Evolutionary conservation across 2,113 vertebrate species (phyloP).

Genomic region (Neodontobutis hainanensis): DNA sequence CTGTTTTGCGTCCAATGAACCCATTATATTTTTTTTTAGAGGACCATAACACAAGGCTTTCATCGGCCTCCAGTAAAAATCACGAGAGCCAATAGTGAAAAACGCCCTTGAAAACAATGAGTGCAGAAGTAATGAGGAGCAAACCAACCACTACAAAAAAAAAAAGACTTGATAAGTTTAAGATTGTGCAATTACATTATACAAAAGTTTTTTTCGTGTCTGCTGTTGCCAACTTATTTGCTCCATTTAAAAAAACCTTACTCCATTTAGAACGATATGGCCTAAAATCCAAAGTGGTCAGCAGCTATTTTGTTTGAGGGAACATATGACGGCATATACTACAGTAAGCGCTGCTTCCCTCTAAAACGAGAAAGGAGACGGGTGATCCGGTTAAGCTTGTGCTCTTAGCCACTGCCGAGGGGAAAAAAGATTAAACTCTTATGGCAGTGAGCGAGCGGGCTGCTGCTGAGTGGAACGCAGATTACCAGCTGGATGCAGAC

Average conservation of each 20-base stretch:
- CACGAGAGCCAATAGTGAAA: conserved; percentile 26
- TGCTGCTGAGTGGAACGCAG: conserved; percentile 54
- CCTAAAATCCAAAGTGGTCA: conserved; percentile 37
- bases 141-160: background rate
- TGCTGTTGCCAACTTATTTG: background rate
- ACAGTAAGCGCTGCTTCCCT: conserved; percentile 54
- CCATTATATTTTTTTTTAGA: background rate
- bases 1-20: background rate
- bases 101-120: conserved; percentile 34
- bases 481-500: conserved; percentile 60
- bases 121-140: conserved; percentile 16
- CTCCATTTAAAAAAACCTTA: conserved; percentile 20
- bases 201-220: too few relatives aligned
- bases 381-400: conserved; percentile 65
- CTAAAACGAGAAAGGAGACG: conserved; percentile 62
- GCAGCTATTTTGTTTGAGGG: conserved; percentile 46
- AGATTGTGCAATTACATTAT: too few relatives aligned
- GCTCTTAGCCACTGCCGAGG: conserved; percentile 64
- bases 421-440: conserved; percentile 66
- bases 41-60: conserved; percentile 23
- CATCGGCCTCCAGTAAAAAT: conserved; percentile 18
- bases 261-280: conserved; percentile 36
- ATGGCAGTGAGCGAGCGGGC: conserved; percentile 54
- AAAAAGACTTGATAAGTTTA: background rate
- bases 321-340: conserved; percentile 49